Evolutionary conservation across 1,140 invertebrate genomes (phyloP), one percentile per base, ranked within the genome.

Genomic region (Philopotamus ludificatus): DNA sequence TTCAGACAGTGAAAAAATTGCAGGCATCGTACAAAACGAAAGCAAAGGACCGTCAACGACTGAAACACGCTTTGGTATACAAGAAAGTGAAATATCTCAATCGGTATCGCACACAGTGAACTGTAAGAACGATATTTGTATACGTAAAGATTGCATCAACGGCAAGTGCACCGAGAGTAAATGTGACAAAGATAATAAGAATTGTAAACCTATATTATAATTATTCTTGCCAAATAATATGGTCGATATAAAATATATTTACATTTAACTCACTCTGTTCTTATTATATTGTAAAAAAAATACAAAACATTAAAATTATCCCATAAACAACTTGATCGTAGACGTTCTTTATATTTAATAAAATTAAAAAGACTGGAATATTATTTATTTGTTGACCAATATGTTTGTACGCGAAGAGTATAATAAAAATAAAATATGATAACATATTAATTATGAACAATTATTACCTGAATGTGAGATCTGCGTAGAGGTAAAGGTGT

Each of bases 401-500:
- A n/a, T n/a, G n/a, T n/a, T n/a, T n/a, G 3, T 44, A 3, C 3
- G 20, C 42, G 20, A 3, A 18, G 42, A 15, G 42, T 15, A 44
- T 3, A 44, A 44, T 39, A 39, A 39, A 39, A 39, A 39, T 39
- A 8, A 39, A 39, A 39, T 39, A 7, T 39, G 34, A 39, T 39
- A n/a, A 8, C n/a, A 7, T n/a, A 39, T 39, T 39, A 39, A 8
- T 39, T 39, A n/a, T 8, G n/a, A 49, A 21, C 2, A n/a, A 26
- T 21, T 61, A 61, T 53, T 42, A 79, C 79, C 76, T 80, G 78
- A 53, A 75, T 74, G 22, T 79, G 77, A 3, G 79, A 72, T 66
- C 78, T 80, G n/a, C 77, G 73, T 7, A 78, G 63, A 0, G 75
- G 73, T 0, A 78, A 74, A 4, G 79, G 78, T 0, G 78, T 79